Evolutionary conservation across 2,113 vertebrate species (phyloP).

Genomic region (Guaruba guarouba): DNA sequence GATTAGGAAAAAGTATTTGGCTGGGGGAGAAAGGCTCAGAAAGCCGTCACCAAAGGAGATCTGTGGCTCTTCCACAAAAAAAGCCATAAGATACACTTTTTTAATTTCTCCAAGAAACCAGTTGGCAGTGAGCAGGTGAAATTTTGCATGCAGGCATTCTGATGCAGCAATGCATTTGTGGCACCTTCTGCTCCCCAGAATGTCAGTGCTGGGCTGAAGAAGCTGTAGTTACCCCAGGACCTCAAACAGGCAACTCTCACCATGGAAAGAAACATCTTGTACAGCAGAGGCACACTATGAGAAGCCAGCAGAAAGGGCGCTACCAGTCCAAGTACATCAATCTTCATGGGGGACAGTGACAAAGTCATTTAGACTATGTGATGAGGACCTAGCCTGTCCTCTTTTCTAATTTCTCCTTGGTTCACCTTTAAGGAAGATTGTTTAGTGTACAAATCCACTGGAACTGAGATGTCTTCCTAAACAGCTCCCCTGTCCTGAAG

Average conservation of each 20-base stretch:
- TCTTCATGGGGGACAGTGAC: not conserved
- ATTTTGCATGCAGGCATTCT: not conserved
- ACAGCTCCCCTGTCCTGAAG: not conserved
- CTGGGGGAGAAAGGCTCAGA: not conserved
- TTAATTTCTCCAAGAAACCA: not conserved
- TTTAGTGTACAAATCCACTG: not conserved
- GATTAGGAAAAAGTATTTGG: not conserved
- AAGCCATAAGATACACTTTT: accelerated
- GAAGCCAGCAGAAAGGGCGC: not conserved
- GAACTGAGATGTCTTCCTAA: not conserved
- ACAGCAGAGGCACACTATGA: not conserved
- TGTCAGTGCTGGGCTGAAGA: not conserved
- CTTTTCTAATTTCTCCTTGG: not conserved
- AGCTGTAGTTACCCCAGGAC: not conserved
- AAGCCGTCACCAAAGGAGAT: not conserved
- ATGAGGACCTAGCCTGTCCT: not conserved
- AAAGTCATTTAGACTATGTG: not conserved
- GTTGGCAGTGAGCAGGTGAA: not conserved
- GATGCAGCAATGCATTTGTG: no score
- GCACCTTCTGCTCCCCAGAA: not conserved
- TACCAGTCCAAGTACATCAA: not conserved
- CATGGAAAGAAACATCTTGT: not conserved
- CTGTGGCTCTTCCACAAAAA: not conserved
- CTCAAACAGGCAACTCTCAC: not conserved
- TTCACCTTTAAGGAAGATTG: not conserved